Evolutionary conservation across 2,113 vertebrate genomes (phyloP), one percentile per base, ranked within the genome.

Genomic region (Scophthalmus maximus): DNA sequence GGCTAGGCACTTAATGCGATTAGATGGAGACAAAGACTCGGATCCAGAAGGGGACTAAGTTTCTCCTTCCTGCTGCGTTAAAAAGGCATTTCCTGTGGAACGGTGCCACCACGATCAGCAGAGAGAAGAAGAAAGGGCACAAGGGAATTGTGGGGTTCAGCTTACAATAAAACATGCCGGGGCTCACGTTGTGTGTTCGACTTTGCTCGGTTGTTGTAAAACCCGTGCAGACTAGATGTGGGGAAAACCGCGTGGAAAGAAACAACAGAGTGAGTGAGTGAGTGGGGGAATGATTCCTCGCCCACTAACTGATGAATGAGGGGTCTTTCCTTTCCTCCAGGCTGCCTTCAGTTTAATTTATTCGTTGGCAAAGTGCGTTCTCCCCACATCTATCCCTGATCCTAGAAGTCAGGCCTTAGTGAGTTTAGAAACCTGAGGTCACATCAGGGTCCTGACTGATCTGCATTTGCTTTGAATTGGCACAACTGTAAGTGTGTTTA

Each of bases 11-110:
- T 70, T 68, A 87, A 86, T 78, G 60, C 20, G 42, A 89, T 87
- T 69, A 73, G 70, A 83, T 44, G 55, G 61, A 85, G 85, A 86
- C 56, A 86, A 84, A 81, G 44, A 63, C 51, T 32, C 32, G 34
- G 63, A 53, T 76, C 40, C 22, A 51, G 68, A 56, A 55, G 62
- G n/a, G 51, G 17, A 63, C 11, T 71, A 79, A 50, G 42, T 86
- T 85, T 87, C 77, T 83, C 72, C 68, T 81, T 89, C 83, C 85
- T 80, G 81, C 69, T 51, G 81, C 46, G 80, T 78, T 90, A 88
- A 90, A 82, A 85, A 83, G 79, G 84, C 74, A 81, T 86, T 90
- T 91, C 82, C 88, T 85, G 67, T 73, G 83, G 79, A 86, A 73
- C 6, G 27, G 47, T 86, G 81, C 78, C 77, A 87, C 51, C 23